phyloP scores from a whole-genome alignment of 2,113 vertebrate species.

The Pseudorasbora parva region DNA sequence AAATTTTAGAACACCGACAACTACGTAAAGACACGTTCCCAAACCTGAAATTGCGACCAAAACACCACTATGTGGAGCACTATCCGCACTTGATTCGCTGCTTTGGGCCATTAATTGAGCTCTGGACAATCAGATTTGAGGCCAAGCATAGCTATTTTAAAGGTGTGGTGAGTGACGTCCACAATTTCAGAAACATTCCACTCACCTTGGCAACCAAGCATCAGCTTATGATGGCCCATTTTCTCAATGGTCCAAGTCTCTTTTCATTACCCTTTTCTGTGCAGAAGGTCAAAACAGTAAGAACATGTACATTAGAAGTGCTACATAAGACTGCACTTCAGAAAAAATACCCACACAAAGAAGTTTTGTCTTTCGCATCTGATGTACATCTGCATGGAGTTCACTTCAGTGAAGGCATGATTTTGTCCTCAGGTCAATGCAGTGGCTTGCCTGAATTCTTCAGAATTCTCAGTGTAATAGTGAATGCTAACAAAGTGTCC shows the following conservation, averaged over 20 bases:
- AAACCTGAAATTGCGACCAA: background rate
- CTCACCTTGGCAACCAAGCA: background rate
- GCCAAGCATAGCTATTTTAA: constrained; percentile 8
- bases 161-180: background rate
- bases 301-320: background rate
- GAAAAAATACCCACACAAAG: background rate
- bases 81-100: background rate
- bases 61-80: background rate
- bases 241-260: constrained; percentile 5
- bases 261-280: constrained; percentile 2
- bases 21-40: background rate
- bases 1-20: background rate
- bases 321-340: constrained; percentile 19
- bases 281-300: constrained; percentile 18
- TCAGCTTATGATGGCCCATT: constrained; percentile 18
- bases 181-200: background rate
- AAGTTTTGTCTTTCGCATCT: too few relatives aligned
- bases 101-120: background rate
- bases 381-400: too few relatives aligned
- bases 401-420: too few relatives aligned
- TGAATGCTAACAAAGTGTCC: too few relatives aligned
- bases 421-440: too few relatives aligned
- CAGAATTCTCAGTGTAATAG: too few relatives aligned
- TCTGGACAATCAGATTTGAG: constrained; percentile 10
- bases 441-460: too few relatives aligned